Evolutionary conservation across 2,888 invertebrate genomes (phyloP), one percentile per base, ranked within the genome.

Genomic region (Pyrochroa serraticornis): DNA sequence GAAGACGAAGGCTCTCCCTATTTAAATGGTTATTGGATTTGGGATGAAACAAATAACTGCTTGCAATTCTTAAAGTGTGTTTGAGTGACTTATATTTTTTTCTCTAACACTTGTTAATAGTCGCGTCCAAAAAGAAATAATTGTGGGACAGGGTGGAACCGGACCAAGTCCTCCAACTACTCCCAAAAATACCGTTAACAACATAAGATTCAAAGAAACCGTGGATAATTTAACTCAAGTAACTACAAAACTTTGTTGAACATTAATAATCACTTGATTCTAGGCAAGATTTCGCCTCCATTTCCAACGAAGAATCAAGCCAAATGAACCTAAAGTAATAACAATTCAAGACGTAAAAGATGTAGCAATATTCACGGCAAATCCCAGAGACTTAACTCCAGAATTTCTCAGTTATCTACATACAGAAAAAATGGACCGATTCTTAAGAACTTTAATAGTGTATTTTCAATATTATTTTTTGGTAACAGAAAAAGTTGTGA

Each of bases 341-440:
- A 85, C 85, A 71, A 82, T 84, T 63, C 82, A 85, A 78, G 85
- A 86, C 67, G 74, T 86, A 22, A 86, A 85, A 74, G 84, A 86
- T 66, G 81, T 88, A 59, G 86, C 84, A 7, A 68, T 87, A 56
- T 84, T 80, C 64, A 80, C 82, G 3, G 83, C 84, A 8, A 84
- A 85, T 9, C 71, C 83, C 32, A 78, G 74, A 61, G 78, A 83
- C 71, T 74, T 85, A 66, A 83, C 83, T 56, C 76, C 81, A n/a
- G 81, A 84, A 72, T 83, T 88, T 66, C 83, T 88, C 63, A 81
- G 82, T 60, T 82, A 85, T 70, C 81, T 88, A 60, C 82, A 88
- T 72, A 78, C 79, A 32, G 80, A 82, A 42, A 80, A 84, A 22
- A 83, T 85, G 38, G 88, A 88, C 73, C 80, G 83, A 68, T 87